Evolutionary conservation across 2,113 vertebrate species (phyloP).

Genomic region (Rynchops niger): DNA sequence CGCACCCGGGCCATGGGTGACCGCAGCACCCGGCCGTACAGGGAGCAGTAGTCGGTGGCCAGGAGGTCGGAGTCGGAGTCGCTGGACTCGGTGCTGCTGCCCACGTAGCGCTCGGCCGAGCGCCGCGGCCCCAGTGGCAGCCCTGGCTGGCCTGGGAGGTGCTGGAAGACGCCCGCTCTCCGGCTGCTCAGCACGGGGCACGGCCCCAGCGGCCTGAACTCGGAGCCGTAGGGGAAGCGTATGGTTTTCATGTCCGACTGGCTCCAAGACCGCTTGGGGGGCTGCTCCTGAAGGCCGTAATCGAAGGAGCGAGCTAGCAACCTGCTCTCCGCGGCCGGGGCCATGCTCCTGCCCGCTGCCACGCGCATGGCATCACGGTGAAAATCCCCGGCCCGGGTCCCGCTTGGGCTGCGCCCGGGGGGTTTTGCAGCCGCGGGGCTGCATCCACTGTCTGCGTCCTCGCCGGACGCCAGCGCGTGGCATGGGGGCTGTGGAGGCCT

Average conservation of each 20-base stretch:
- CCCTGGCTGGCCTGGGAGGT: slow-evolving; percentile 70
- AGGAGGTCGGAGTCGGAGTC: slow-evolving; percentile 89
- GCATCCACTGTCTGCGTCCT: slow-evolving; percentile 35
- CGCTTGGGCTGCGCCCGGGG: neutral
- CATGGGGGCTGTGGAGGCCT: slow-evolving; percentile 61
- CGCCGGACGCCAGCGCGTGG: neutral
- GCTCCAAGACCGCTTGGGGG: slow-evolving; percentile 85
- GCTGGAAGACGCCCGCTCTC: slow-evolving; percentile 44
- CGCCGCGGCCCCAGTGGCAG: slow-evolving; percentile 60
- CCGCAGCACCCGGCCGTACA: slow-evolving; percentile 72
- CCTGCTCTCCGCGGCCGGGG: slow-evolving; percentile 51
- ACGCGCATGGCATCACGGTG: neutral
- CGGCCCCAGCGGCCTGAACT: slow-evolving; percentile 89
- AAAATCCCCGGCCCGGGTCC: neutral
- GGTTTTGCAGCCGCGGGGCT: slow-evolving; percentile 43
- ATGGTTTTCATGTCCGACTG: slow-evolving; percentile 88
- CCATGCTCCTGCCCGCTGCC: slow-evolving; percentile 1
- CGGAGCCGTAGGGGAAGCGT: slow-evolving; percentile 79
- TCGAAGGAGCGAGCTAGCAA: slow-evolving; percentile 72
- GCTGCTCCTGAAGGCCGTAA: slow-evolving; percentile 77
- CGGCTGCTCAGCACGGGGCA: slow-evolving; percentile 83
- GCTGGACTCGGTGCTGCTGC: slow-evolving; percentile 83
- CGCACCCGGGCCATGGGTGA: slow-evolving; percentile 81
- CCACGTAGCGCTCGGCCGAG: slow-evolving; percentile 63
- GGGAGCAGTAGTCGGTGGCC: slow-evolving; percentile 78